phyloP scores from a whole-genome alignment of 2,113 vertebrate species.

The Salvator merianae region DNA sequence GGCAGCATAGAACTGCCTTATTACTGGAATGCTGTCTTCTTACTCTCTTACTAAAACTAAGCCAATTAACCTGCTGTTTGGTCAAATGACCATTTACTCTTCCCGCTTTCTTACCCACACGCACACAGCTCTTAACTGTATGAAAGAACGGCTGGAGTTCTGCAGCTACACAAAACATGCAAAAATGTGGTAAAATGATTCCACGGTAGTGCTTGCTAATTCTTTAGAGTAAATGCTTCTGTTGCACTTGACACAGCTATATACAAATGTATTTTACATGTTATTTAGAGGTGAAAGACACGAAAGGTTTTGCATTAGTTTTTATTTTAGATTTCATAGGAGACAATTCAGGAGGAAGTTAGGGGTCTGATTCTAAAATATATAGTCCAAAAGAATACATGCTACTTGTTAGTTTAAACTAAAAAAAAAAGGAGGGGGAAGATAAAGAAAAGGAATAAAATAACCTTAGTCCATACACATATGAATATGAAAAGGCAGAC shows the following conservation, averaged over 20 bases:
- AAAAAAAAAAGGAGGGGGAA: not conserved
- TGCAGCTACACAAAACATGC: not conserved
- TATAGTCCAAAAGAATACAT: not conserved
- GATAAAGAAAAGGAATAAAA: not conserved
- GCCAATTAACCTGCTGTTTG: slow-evolving; percentile 10
- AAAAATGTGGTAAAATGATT: not conserved
- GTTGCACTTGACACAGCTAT: not conserved
- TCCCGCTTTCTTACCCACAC: not conserved
- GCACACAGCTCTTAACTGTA: not conserved
- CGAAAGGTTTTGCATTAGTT: not conserved
- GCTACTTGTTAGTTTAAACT: not conserved
- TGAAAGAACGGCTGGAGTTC: not conserved
- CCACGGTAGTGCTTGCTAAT: not conserved
- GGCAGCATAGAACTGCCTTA: not conserved
- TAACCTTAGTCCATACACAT: not conserved
- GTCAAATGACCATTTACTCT: slow-evolving; percentile 6
- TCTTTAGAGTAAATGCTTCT: not conserved
- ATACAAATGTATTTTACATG: not conserved
- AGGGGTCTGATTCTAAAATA: not conserved
- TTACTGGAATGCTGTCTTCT: slow-evolving; percentile 11
- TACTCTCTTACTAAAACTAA: slow-evolving; percentile 16
- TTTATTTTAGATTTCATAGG: not conserved
- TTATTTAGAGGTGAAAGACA: not conserved
- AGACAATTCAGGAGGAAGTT: not conserved
- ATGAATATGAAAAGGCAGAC: not conserved